These are phyloP conservation scores for Microctonus aethiopoides DNA, from an alignment of 2,888 invertebrate genomes.

Conservation along the genomic window DNA sequence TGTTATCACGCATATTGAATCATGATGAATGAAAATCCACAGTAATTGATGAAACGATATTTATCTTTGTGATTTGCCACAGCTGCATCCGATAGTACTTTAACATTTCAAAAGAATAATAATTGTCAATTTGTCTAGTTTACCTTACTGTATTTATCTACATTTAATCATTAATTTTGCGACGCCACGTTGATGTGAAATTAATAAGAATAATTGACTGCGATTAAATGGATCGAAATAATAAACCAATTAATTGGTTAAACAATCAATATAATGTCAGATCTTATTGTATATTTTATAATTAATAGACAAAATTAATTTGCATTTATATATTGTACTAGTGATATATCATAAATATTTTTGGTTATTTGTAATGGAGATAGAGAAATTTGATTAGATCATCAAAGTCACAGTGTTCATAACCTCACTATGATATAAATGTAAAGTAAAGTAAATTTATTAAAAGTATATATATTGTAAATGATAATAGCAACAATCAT, in stretches of 20 bases:
- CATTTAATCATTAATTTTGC: background rate
- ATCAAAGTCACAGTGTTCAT: background rate
- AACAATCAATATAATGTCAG: background rate
- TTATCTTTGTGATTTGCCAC: background rate
- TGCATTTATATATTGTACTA: too few species aligned
- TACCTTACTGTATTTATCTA: background rate
- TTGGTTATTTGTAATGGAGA: background rate
- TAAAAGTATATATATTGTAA: background rate
- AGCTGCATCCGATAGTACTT: too few species aligned
- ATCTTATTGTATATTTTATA: background rate
- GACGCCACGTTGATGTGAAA: background rate
- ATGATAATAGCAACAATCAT: too few species aligned
- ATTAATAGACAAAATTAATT: background rate
- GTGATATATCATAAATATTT: too few species aligned
- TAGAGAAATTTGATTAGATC: background rate
- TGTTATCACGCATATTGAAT: background rate
- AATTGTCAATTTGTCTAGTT: background rate
- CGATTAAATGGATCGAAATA: background rate
- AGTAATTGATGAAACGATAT: background rate
- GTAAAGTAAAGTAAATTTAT: background rate
- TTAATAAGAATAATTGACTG: background rate
- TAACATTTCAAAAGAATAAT: too few species aligned
- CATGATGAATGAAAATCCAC: background rate
- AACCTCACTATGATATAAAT: background rate
- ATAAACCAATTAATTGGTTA: background rate